A percentile compares a stretch with the other conserved stretches of the same genome.
Conservation (phyloP, 2,797 vertebrate species). For the Galaxias olidus region DNA sequence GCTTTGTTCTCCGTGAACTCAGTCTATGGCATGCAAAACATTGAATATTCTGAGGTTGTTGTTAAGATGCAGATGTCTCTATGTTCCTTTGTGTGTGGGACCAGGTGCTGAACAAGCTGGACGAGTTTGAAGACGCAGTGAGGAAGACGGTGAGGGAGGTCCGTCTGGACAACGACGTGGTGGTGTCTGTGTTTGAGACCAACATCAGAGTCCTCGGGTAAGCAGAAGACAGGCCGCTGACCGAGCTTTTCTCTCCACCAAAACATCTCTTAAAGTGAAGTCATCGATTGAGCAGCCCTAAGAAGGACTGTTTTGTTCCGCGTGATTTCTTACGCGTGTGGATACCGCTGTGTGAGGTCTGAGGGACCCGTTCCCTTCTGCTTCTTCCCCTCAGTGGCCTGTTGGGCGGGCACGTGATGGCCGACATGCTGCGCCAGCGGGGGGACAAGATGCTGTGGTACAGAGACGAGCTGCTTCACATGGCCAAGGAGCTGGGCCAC, state of each 20-base stretch:
- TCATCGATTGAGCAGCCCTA: no score
- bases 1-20: background rate
- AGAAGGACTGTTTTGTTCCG: no score
- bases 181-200: constrained; percentile 85
- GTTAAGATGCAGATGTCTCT: no score
- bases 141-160: constrained; percentile 73
- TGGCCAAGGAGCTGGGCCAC: constrained; percentile 82
- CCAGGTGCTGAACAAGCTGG: constrained; percentile 81
- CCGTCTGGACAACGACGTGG: constrained; percentile 80
- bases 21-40: background rate
- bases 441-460: constrained; percentile 82
- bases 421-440: constrained; percentile 72
- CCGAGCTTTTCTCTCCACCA: background rate
- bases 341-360: background rate
- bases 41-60: background rate
- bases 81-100: constrained; percentile 6
- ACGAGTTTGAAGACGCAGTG: constrained; percentile 84
- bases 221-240: background rate
- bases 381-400: constrained; percentile 68
- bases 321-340: no score
- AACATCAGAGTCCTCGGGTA: constrained; percentile 85
- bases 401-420: constrained; percentile 81
- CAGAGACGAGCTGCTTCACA: constrained; percentile 77
- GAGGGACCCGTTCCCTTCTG: background rate
- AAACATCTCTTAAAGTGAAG: background rate